A percentile compares a stretch with the other conserved stretches of the same genome.
These are phyloP conservation scores for Paralvinella palmiformis DNA, from an alignment of 1,140 invertebrate genomes.

Conservation along the genomic window DNA sequence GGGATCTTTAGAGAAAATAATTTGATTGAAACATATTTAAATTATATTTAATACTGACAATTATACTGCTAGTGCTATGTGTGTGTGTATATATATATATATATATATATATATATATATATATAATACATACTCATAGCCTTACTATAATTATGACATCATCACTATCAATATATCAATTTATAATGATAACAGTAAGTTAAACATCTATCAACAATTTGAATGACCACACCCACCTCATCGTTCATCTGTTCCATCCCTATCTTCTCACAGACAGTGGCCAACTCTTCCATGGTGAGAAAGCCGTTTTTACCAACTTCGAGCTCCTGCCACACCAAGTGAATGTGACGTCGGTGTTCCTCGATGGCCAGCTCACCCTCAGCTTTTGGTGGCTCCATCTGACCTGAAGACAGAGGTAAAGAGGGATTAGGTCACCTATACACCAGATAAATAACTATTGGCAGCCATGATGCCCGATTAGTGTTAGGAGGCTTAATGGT, in stretches of 20 bases:
- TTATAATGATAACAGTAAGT: conserved; percentile 4
- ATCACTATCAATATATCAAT: conserved; percentile 10
- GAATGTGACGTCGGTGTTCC: conserved; percentile 54
- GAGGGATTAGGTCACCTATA: too few relatives aligned
- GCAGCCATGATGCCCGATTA: too few relatives aligned
- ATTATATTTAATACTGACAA: too few relatives aligned
- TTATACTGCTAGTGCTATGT: too few relatives aligned
- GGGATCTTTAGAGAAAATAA: too few relatives aligned
- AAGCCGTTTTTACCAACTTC: conserved; percentile 59
- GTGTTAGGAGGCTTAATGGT: too few relatives aligned
- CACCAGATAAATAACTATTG: too few relatives aligned
- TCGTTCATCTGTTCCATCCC: conserved; percentile 59
- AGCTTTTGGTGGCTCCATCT: conserved; percentile 27
- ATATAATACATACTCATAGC: too few relatives aligned
- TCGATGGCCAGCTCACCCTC: conserved; percentile 33
- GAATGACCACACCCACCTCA: conserved; percentile 45
- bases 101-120: too few relatives aligned
- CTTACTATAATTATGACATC: too few relatives aligned
- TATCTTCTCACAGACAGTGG: conserved; percentile 59
- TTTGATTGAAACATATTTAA: too few relatives aligned
- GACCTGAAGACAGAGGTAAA: conserved; percentile 23
- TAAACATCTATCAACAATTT: conserved; percentile 4
- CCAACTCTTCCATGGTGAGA: conserved; percentile 57
- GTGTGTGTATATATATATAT: too few relatives aligned
- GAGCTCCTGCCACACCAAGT: conserved; percentile 58